Percentiles rank a stretch among this genome's conserved stretches.
Evolutionary conservation across 2,888 invertebrate species (phyloP).

Genomic region (Caenorhabditis angaria): DNA sequence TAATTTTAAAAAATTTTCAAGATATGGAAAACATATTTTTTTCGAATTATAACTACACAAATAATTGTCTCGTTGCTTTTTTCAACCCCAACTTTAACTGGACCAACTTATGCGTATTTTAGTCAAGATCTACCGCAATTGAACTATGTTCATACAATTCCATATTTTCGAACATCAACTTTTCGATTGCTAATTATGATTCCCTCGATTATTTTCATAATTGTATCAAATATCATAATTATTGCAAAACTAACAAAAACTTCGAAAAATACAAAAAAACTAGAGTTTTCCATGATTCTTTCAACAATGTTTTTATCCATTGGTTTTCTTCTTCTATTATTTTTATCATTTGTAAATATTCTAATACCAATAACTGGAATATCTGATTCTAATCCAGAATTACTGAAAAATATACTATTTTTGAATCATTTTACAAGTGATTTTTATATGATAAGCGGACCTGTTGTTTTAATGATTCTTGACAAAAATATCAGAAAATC

Average conservation of each 20-base stretch:
- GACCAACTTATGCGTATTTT: not conserved
- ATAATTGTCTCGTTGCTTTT: not conserved
- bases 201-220: not conserved
- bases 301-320: not conserved
- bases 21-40: not conserved
- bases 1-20: not conserved
- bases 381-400: not conserved
- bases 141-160: not conserved
- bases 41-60: not conserved
- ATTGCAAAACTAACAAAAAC: not conserved
- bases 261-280: not conserved
- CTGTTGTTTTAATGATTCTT: not conserved
- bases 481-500: not conserved
- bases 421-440: not conserved
- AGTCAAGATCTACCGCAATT: not conserved
- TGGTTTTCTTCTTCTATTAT: not conserved
- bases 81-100: not conserved
- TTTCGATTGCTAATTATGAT: not conserved
- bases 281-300: not conserved
- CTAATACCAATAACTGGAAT: not conserved
- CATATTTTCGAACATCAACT: not conserved
- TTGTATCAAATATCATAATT: not conserved
- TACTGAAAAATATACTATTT: not conserved
- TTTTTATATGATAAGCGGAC: not conserved
- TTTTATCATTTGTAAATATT: not conserved